Percentiles rank a stretch among this genome's conserved stretches.
phyloP scores from a whole-genome alignment of 2,888 invertebrate species.

The Troglohyphantes excavatus region DNA sequence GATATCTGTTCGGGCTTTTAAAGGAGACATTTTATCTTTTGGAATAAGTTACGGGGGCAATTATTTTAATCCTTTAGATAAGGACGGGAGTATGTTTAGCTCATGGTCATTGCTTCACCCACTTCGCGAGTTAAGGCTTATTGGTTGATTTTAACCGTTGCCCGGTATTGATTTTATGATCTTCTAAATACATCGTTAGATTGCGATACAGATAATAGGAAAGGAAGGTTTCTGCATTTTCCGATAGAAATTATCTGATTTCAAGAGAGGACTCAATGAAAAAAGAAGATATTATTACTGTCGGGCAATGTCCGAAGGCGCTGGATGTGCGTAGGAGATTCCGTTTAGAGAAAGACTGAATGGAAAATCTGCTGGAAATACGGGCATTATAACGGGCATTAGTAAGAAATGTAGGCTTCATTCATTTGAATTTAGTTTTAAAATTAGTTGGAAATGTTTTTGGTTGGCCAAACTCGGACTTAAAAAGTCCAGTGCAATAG shows the following conservation, averaged over 20 bases:
- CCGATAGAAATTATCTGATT: conserved; percentile 74
- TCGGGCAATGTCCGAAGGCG: background rate
- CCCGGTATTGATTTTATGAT: conserved; percentile 72
- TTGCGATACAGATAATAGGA: conserved; percentile 51
- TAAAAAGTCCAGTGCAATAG: no score
- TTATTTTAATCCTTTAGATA: conserved; percentile 77
- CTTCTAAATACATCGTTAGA: conserved; percentile 71
- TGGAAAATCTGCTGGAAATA: no score
- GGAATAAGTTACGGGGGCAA: conserved; percentile 74
- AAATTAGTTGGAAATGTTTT: no score
- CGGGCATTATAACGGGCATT: no score
- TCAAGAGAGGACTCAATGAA: conserved; percentile 18
- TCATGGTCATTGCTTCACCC: conserved; percentile 65
- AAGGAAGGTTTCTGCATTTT: conserved; percentile 39
- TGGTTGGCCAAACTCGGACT: no score
- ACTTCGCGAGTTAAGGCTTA: conserved; percentile 51
- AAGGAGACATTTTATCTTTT: conserved; percentile 74
- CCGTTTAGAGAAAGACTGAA: no score
- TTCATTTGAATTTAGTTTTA: no score
- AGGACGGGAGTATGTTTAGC: conserved; percentile 56
- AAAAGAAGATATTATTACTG: background rate
- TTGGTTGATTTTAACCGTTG: conserved; percentile 54
- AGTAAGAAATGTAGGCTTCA: no score
- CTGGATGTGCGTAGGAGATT: background rate
- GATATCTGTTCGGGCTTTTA: conserved; percentile 53